A percentile compares a stretch with the other conserved stretches of the same genome.
These are phyloP conservation scores for Eidolon helvum DNA, from an alignment of 2,113 vertebrate genomes.

Conservation along the genomic window DNA sequence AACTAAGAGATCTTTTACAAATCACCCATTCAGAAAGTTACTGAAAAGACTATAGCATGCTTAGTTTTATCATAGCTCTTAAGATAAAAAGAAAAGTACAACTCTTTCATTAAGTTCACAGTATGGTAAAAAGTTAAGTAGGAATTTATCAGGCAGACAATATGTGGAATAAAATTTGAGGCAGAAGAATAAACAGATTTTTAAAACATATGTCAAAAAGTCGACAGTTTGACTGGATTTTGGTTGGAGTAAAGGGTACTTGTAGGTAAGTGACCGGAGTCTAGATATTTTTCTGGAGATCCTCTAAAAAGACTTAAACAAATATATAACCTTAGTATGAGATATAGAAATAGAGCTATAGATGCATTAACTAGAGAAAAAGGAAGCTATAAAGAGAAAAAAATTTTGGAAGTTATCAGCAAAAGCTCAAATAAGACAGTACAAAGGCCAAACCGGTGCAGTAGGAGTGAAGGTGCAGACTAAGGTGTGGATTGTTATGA, in stretches of 20 bases:
- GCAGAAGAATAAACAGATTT: not conserved
- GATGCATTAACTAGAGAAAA: not conserved
- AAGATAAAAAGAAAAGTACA: not conserved
- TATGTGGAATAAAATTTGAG: not conserved
- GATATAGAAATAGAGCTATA: not conserved
- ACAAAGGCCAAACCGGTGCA: not conserved
- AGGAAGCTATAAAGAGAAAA: not conserved
- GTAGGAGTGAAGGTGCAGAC: not conserved
- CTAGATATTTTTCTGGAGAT: not conserved
- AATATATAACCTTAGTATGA: not conserved
- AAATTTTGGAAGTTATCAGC: not conserved
- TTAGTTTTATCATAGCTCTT: not conserved
- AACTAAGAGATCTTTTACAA: not conserved
- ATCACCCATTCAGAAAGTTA: not conserved
- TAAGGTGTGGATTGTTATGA: not conserved
- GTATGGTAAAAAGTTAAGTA: not conserved
- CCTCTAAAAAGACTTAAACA: not conserved
- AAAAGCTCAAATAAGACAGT: not conserved
- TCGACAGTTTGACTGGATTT: not conserved
- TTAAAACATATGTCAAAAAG: not conserved
- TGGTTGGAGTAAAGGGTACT: not conserved
- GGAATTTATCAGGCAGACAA: not conserved
- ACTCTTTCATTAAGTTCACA: not conserved
- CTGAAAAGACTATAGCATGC: not conserved
- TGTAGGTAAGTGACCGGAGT: not conserved